These are phyloP conservation scores for Mobula hypostoma DNA, from an alignment of 2,113 vertebrate genomes.

Conservation along the genomic window DNA sequence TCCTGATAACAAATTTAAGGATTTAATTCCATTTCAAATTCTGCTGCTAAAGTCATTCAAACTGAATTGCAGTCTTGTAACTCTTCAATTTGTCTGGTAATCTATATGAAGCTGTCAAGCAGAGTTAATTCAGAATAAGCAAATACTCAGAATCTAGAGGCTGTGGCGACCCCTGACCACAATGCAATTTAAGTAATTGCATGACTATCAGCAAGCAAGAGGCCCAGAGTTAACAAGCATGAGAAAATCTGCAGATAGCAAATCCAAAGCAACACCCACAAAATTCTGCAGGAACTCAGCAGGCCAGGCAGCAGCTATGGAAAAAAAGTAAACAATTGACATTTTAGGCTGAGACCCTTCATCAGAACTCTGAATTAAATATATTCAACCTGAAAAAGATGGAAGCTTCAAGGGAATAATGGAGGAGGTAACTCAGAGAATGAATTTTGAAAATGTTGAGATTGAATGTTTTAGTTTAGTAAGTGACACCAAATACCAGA, in stretches of 20 bases:
- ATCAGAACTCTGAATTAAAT: neutral
- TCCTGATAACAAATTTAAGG: neutral
- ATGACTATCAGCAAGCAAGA: neutral
- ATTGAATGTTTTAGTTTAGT: neutral
- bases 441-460: neutral
- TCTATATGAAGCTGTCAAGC: neutral
- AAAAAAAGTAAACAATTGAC: too few relatives aligned
- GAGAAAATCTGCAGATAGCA: too few relatives aligned
- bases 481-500: too few relatives aligned
- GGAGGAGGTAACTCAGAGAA: neutral
- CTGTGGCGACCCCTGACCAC: neutral
- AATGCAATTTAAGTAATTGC: neutral
- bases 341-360: too few relatives aligned
- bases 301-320: too few relatives aligned
- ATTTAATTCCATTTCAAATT: conserved; percentile 8
- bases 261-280: too few relatives aligned
- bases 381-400: neutral
- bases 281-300: too few relatives aligned
- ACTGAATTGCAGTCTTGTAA: neutral
- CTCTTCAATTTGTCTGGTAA: neutral
- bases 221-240: neutral
- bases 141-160: neutral
- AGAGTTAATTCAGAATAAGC: neutral
- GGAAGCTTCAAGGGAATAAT: neutral
- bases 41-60: neutral